These are phyloP conservation scores for Cettia cetti DNA, from an alignment of 2,113 vertebrate species.

Conservation along the genomic window DNA sequence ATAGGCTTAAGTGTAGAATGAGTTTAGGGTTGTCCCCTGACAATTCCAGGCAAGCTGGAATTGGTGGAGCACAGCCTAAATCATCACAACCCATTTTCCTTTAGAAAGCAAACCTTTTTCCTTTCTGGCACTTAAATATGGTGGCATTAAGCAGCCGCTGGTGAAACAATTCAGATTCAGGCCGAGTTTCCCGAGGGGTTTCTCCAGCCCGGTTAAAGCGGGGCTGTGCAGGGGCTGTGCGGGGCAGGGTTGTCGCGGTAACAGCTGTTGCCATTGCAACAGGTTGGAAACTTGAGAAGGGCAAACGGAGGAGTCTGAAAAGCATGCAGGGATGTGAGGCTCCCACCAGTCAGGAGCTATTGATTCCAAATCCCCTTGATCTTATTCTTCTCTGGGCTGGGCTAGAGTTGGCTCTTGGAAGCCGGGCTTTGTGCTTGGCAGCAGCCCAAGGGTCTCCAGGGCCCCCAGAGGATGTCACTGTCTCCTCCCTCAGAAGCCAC, in stretches of 20 bases:
- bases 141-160: not conserved
- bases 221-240: not conserved
- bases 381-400: constrained; percentile 1
- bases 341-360: constrained; percentile 1
- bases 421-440: rapidly evolving
- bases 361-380: constrained; percentile 52
- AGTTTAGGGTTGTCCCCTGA: not conserved
- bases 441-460: not conserved
- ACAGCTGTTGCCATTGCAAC: constrained; percentile 50
- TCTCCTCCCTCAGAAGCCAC: not conserved
- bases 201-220: not conserved
- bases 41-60: not conserved
- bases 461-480: not conserved
- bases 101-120: constrained; percentile 34
- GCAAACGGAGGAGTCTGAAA: constrained; percentile 9
- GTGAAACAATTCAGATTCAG: constrained; percentile 2
- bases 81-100: not conserved
- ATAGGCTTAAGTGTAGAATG: not conserved
- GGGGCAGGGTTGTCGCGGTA: not conserved
- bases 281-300: constrained; percentile 53
- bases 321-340: not conserved
- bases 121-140: not conserved
- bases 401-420: not conserved
- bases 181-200: not conserved
- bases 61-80: not conserved